phyloP scores from a whole-genome alignment of 92 coral and sea anemone species.

The Phenganax stokvisi region DNA sequence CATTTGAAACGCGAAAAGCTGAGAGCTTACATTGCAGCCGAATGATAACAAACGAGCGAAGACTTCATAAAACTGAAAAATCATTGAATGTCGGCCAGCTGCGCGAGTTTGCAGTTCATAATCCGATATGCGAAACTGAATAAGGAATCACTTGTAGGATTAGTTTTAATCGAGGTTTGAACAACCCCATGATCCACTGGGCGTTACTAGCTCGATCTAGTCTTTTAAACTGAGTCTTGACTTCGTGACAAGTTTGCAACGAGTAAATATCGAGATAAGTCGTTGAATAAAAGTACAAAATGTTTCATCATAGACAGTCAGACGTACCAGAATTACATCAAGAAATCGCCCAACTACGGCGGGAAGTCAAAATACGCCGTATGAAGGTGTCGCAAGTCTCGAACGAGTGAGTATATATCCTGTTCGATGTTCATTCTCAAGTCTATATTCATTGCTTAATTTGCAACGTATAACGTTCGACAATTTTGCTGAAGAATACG shows the following conservation, averaged over 20 bases:
- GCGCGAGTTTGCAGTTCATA: no score
- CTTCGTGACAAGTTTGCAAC: neutral
- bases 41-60: neutral
- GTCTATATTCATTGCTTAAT: constrained; percentile 11
- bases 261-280: neutral
- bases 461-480: neutral
- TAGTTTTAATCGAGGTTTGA: no score
- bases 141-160: no score
- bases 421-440: neutral
- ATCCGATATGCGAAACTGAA: no score
- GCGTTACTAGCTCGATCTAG: constrained; percentile 16
- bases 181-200: neutral
- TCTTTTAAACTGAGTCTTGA: neutral
- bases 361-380: constrained; percentile 52
- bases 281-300: neutral
- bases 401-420: constrained; percentile 50
- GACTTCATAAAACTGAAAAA: no score
- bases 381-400: constrained; percentile 59
- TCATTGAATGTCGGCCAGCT: no score
- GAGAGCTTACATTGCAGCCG: no score
- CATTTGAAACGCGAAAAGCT: no score
- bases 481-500: neutral
- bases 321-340: constrained; percentile 56
- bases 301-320: constrained; percentile 33
- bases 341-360: constrained; percentile 48